phyloP scores from a whole-genome alignment of 2,113 vertebrate genomes.

The Capreolus pygargus region DNA sequence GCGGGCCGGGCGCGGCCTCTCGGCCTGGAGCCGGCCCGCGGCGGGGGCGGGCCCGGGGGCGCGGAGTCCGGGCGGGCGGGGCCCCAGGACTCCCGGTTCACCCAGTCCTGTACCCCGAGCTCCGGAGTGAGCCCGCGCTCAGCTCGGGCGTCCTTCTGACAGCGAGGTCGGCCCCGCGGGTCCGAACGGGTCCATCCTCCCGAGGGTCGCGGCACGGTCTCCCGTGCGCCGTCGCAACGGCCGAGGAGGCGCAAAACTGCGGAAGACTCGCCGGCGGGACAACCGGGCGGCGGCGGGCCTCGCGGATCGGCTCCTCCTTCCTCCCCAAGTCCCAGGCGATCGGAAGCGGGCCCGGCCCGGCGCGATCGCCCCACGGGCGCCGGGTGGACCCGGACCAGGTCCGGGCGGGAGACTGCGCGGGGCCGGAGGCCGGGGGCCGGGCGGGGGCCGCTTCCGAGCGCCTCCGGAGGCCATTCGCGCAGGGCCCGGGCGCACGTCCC shows the following conservation, averaged over 20 bases:
- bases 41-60: conserved; percentile 5
- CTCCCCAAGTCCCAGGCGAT: neutral
- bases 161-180: neutral
- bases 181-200: neutral
- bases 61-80: neutral
- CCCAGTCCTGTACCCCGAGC: neutral
- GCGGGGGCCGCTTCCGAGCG: neutral
- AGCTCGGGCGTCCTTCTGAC: neutral
- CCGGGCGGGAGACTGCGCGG: neutral
- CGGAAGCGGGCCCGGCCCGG: neutral
- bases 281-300: neutral
- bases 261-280: neutral
- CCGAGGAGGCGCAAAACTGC: neutral
- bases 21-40: neutral
- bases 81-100: neutral
- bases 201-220: neutral
- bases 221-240: neutral
- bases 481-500: conserved; percentile 65
- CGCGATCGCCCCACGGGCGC: neutral
- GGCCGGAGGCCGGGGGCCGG: neutral
- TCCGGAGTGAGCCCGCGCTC: neutral
- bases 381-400: neutral
- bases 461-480: conserved; percentile 40
- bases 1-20: neutral
- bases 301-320: neutral